Percentiles rank a stretch among this genome's conserved stretches.
These are phyloP conservation scores for Pardalotus punctatus DNA, from an alignment of 2,113 vertebrate genomes.

Conservation along the genomic window DNA sequence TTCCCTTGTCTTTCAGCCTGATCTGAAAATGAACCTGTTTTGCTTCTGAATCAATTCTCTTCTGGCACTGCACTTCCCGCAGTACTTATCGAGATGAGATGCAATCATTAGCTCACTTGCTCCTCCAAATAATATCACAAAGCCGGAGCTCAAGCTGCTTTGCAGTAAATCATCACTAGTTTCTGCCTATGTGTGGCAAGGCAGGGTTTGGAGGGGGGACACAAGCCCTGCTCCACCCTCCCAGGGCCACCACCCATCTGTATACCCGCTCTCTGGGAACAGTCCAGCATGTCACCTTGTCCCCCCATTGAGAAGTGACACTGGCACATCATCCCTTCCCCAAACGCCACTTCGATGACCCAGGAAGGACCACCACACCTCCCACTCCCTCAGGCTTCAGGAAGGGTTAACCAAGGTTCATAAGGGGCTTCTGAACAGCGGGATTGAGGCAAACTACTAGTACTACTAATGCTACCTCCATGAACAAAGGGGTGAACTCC, in stretches of 20 bases:
- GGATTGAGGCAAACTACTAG: neutral
- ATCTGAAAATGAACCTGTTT: conserved; percentile 54
- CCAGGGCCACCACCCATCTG: neutral
- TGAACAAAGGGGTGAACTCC: neutral
- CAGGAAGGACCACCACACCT: fast-evolving
- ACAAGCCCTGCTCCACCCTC: neutral
- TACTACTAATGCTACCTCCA: neutral
- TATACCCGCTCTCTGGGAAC: neutral
- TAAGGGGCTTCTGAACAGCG: neutral
- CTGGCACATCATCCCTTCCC: neutral
- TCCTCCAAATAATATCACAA: neutral
- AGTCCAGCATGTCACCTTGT: fast-evolving
- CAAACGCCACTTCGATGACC: fast-evolving
- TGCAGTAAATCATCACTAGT: neutral
- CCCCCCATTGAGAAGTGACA: fast-evolving
- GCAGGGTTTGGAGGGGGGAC: neutral
- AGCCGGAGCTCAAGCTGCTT: neutral
- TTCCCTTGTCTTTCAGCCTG: conserved; percentile 47
- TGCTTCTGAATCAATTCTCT: conserved; percentile 40
- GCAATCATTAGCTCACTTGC: conserved; percentile 10
- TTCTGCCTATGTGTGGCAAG: neutral
- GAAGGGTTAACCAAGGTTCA: neutral
- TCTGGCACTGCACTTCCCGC: neutral
- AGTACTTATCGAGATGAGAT: neutral
- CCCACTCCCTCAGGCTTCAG: neutral